These are phyloP conservation scores for Sarcophaga variegata DNA, from an alignment of 2,888 invertebrate species.

Conservation along the genomic window DNA sequence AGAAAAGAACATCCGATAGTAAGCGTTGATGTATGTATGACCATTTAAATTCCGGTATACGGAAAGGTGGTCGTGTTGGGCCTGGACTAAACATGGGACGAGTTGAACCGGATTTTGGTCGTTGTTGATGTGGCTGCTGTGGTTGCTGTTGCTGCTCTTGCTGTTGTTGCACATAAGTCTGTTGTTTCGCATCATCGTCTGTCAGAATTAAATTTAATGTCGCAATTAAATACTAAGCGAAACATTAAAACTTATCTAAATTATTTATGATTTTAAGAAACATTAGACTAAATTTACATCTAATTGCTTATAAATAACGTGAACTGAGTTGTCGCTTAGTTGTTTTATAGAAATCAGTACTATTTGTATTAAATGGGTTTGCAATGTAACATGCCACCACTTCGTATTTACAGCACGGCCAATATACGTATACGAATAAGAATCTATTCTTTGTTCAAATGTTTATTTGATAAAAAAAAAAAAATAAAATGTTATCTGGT, in stretches of 20 bases:
- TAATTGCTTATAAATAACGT: constrained; percentile 42
- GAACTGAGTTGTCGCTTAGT: background rate
- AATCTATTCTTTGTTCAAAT: background rate
- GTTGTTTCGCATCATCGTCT: constrained; percentile 53
- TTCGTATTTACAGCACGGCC: background rate
- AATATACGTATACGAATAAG: background rate
- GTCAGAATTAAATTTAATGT: background rate
- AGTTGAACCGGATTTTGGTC: constrained; percentile 85
- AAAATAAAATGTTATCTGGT: constrained; percentile 33
- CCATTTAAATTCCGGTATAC: constrained; percentile 99
- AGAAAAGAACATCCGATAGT: constrained; percentile 97
- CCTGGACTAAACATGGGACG: constrained; percentile 97
- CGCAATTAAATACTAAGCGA: background rate
- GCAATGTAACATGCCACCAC: too few relatives aligned
- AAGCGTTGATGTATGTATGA: constrained; percentile 98
- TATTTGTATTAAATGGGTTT: background rate
- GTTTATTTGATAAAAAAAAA: constrained; percentile 19
- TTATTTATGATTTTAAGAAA: too few relatives aligned
- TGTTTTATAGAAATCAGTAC: background rate
- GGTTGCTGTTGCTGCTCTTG: constrained; percentile 61
- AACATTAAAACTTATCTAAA: background rate
- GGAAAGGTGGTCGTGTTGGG: constrained; percentile 96
- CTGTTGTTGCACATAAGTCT: constrained; percentile 40
- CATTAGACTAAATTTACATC: constrained; percentile 8
- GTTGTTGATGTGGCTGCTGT: constrained; percentile 72